phyloP scores from a whole-genome alignment of 1,140 invertebrate genomes.

The Oncopeltus fasciatus region DNA sequence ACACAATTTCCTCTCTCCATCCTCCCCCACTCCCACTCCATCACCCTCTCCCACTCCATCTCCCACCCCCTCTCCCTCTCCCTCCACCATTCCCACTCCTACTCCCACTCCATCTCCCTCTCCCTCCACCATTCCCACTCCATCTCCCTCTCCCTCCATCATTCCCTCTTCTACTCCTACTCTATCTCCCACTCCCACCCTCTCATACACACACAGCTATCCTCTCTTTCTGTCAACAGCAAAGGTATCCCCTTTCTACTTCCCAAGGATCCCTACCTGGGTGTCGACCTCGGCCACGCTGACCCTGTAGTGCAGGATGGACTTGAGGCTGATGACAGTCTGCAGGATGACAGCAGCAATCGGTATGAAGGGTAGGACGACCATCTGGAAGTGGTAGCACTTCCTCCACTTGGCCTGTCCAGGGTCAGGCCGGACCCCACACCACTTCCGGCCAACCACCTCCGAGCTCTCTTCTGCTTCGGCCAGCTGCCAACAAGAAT shows the following conservation, averaged over 20 bases:
- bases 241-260: background rate
- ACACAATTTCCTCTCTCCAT: slow-evolving; percentile 6
- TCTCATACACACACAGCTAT: background rate
- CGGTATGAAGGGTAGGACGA: slow-evolving; percentile 72
- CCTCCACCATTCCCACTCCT: background rate
- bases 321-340: slow-evolving; percentile 54
- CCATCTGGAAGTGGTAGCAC: slow-evolving; percentile 46
- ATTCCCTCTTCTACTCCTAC: background rate
- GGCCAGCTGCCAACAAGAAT: slow-evolving; percentile 20
- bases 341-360: slow-evolving; percentile 70
- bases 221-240: background rate
- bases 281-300: slow-evolving; percentile 66
- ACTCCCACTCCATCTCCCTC: background rate
- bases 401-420: slow-evolving; percentile 16
- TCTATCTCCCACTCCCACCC: background rate
- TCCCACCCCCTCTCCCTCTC: slow-evolving; percentile 2
- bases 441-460: background rate
- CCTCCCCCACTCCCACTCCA: slow-evolving; percentile 5
- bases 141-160: background rate
- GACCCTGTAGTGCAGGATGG: slow-evolving; percentile 55
- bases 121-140: background rate
- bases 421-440: slow-evolving; percentile 21
- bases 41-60: slow-evolving; percentile 12
- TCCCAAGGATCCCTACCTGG: slow-evolving; percentile 40
- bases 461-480: slow-evolving; percentile 32